Evolutionary conservation across 1,140 invertebrate genomes (phyloP), one percentile per base, ranked within the genome.

Genomic region (Heliothis virescens): DNA sequence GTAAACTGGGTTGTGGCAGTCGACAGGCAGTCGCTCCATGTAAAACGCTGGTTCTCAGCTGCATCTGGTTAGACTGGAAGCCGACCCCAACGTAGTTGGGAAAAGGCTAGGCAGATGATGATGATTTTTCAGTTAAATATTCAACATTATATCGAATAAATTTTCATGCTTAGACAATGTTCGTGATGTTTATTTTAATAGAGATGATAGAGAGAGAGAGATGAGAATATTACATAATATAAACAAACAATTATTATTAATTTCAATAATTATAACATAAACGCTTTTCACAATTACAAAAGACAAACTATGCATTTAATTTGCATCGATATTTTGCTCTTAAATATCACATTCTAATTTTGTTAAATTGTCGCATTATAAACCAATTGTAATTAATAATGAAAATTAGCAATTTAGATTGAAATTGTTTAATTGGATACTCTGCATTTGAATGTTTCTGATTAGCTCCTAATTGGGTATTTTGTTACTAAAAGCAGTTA

Each of bases 331-430:
- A 57, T 57, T 72, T 72, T 55, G 21, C 69, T 16, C 0, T 16
- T 16, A 9, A 57, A 13, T 57, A 16, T 3, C 69, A n/a, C 29
- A 57, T 57, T 57, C 69, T 41, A 72, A 72, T 72, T 55, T 57
- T 41, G 21, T 5, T 11, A 15, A 72, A 72, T 72, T 10, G 21
- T 52, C n/a, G 18, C 69, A 72, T 57, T 57, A 72, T 15, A 29
- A 29, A 47, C 69, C 55, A 71, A 71, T 71, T 53, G 50, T 48
- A 55, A 53, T 29, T 48, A 53, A 16, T 53, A 69, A 69, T 72
- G 47, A 72, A 57, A 41, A 50, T 67, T 67, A 21, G 11, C 41
- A 50, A 47, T 21, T 34, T 53, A 34, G 52, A 55, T 65, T 72
- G 18, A 18, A 72, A 72, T 29, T 15, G 26, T 55, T 16, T 53